Conservation (phyloP, 2,113 vertebrate species). For the Heteronetta atricapilla region DNA sequence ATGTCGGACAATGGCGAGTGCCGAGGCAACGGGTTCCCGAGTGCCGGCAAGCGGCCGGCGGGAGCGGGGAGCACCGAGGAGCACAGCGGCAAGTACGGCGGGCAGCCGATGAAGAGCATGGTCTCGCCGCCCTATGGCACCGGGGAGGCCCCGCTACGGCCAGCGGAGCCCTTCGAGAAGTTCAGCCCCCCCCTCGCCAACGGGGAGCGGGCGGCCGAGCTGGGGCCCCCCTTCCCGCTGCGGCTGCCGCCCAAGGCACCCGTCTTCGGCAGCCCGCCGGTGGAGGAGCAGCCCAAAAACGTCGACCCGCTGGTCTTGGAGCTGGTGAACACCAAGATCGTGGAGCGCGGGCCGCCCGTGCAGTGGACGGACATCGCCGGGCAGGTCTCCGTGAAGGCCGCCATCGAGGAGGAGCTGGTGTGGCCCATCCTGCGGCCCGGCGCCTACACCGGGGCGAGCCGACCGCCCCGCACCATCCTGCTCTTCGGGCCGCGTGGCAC, state of each 20-base stretch:
- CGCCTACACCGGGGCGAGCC: constrained; percentile 58
- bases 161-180: constrained; percentile 73
- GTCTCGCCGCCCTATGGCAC: constrained; percentile 81
- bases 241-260: constrained; percentile 69
- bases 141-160: constrained; percentile 70
- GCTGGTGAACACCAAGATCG: constrained; percentile 85
- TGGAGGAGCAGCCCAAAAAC: constrained; percentile 82
- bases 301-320: constrained; percentile 85
- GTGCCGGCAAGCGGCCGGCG: constrained; percentile 76
- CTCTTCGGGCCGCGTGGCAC: constrained; percentile 92
- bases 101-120: constrained; percentile 79
- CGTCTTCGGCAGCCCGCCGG: constrained; percentile 46
- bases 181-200: constrained; percentile 85
- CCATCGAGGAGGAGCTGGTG: constrained; percentile 92
- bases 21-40: constrained; percentile 84
- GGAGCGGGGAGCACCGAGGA: constrained; percentile 52
- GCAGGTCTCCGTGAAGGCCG: constrained; percentile 86
- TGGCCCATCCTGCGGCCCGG: constrained; percentile 89
- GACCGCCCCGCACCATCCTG: constrained; percentile 84
- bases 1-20: constrained; percentile 86
- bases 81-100: constrained; percentile 70
- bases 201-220: constrained; percentile 71
- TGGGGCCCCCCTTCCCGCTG: constrained; percentile 19
- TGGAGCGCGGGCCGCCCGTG: constrained; percentile 87
- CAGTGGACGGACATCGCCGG: constrained; percentile 91